Percentiles rank a stretch among this genome's conserved stretches.
Conservation (phyloP, 1,140 invertebrate species). For the Adelges cooleyi region DNA sequence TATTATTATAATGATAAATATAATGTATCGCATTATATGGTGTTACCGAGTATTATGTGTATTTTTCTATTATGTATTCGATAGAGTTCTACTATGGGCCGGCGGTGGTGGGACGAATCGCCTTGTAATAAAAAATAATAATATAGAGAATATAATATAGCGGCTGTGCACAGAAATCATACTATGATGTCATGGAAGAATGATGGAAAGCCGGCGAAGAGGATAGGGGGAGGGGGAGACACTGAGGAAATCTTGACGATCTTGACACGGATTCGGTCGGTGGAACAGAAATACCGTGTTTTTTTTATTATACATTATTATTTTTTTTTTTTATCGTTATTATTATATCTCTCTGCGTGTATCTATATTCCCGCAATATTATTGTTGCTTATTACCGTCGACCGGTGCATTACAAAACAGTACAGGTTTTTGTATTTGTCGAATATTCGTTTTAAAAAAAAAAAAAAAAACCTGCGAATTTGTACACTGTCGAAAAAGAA, state of each 20-base stretch:
- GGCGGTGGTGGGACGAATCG: slow-evolving; percentile 20
- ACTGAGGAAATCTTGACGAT: slow-evolving; percentile 27
- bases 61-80: slow-evolving; percentile 19
- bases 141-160: slow-evolving; percentile 11
- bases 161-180: not conserved
- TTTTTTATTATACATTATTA: slow-evolving; percentile 24
- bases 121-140: slow-evolving; percentile 21
- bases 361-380: not conserved
- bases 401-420: no score
- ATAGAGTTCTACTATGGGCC: slow-evolving; percentile 24
- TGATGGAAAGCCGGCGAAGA: slow-evolving; percentile 20
- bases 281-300: slow-evolving; percentile 23
- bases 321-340: no score
- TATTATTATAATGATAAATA: no score
- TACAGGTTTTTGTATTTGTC: no score
- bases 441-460: no score
- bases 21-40: no score
- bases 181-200: slow-evolving; percentile 26
- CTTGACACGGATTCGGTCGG: slow-evolving; percentile 27
- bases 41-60: no score
- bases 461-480: no score
- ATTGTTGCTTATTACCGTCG: no score
- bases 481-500: no score
- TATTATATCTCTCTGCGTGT: slow-evolving; percentile 2
- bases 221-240: not conserved